These are phyloP conservation scores for Caerostris darwini DNA, from an alignment of 1,140 invertebrate genomes.

Conservation along the genomic window DNA sequence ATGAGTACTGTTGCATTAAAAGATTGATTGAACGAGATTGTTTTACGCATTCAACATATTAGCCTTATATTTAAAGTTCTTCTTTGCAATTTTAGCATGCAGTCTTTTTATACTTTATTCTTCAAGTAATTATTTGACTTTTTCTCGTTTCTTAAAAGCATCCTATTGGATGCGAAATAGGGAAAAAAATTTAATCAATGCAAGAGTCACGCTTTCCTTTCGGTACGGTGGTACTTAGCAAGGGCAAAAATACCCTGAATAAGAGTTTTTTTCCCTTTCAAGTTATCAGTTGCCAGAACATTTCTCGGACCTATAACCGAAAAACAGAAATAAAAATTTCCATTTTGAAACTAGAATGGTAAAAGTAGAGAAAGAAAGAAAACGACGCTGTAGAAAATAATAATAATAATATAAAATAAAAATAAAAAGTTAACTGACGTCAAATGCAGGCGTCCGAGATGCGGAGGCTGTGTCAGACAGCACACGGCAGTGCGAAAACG, in stretches of 20 bases:
- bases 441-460: constrained; percentile 15
- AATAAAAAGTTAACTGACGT: constrained; percentile 4
- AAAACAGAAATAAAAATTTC: constrained; percentile 27
- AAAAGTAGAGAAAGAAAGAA: not conserved
- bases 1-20: too few relatives aligned
- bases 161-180: not conserved
- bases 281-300: not conserved
- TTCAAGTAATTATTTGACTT: not conserved
- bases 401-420: not conserved
- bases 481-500: not conserved
- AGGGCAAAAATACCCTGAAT: not conserved
- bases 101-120: not conserved
- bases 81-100: too few relatives aligned
- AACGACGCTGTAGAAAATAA: not conserved
- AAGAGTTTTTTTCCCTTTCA: not conserved
- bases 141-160: not conserved
- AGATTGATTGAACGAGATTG: too few relatives aligned
- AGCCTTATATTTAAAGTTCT: too few relatives aligned
- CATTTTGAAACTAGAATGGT: constrained; percentile 9
- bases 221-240: not conserved
- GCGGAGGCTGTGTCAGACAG: not conserved
- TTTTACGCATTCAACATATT: too few relatives aligned
- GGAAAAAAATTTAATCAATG: not conserved
- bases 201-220: not conserved
- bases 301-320: not conserved